Evolutionary conservation across 2,113 vertebrate genomes (phyloP), one percentile per base, ranked within the genome.

Genomic region (Sylvietta virens): DNA sequence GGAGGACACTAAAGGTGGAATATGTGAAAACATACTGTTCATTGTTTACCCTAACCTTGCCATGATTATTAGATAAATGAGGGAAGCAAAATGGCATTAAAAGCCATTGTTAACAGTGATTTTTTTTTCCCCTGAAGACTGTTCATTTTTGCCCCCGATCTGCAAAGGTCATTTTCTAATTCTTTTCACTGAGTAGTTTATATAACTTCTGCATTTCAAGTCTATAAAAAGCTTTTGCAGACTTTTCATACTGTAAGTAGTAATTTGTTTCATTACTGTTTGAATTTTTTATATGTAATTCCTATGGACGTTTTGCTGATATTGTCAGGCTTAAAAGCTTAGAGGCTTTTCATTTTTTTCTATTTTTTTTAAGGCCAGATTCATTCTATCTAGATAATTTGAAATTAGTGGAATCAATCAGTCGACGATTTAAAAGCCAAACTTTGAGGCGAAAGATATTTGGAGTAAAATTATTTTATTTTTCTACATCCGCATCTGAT

Each of bases 21-120:
- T 97, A 98, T 98, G 95, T 98, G 98, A 98, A 98, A 98, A 98
- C 97, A 97, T 90, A 97, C 97, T 98, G 95, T 96, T 97, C 98
- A 98, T 98, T 98, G 98, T 98, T 98, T 98, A 98, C 92, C 96
- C 96, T 98, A 98, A 98, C 98, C 98, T 98, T 98, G 98, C 97
- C 98, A 98, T 82, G 91, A 97, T 98, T 98, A 98, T 98, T 98
- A 98, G 97, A 98, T 98, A 98, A 98, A 98, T 97, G 98, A 98
- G 92, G 88, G 95, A 95, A 95, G 91, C 84, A 96, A 97, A 98
- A 97, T 98, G 97, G 97, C 97, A 98, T 98, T 98, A 98, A 98
- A 98, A 98, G 98, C 97, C 94, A 98, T 98, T 98, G 97, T 97
- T 97, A 98, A 97, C 96, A 96, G 95, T 88, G 94, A 82, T 33